Conservation (phyloP, 2,797 vertebrate species). For the Hydrocynus forskahlii region DNA sequence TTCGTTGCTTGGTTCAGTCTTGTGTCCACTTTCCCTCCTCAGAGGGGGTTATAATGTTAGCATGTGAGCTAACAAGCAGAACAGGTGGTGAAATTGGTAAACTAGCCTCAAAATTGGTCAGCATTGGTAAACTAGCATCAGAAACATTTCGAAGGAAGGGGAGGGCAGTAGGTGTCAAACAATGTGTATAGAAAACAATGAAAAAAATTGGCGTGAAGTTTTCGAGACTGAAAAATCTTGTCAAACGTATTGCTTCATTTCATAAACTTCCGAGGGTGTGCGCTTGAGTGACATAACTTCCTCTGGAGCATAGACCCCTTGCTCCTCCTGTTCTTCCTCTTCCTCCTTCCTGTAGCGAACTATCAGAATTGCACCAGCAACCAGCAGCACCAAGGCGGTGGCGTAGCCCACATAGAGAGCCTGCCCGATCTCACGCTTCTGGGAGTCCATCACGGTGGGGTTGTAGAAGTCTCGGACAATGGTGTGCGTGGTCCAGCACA, state of each 20-base stretch:
- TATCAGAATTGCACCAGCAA: not conserved
- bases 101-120: too few species aligned
- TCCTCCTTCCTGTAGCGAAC: not conserved
- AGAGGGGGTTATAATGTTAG: too few species aligned
- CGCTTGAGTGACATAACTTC: not conserved
- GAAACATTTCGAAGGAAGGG: too few species aligned
- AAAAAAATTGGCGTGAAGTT: not conserved
- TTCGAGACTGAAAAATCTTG: not conserved
- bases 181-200: not conserved
- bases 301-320: not conserved
- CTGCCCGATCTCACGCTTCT: not conserved
- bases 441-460: not conserved
- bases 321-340: not conserved
- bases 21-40: too few species aligned
- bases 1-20: too few species aligned
- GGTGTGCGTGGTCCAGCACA: not conserved
- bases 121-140: too few species aligned
- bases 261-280: not conserved
- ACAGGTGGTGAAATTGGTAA: too few species aligned
- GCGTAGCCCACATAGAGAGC: not conserved
- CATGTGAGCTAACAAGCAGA: too few species aligned
- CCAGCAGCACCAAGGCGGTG: not conserved
- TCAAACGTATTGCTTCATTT: not conserved
- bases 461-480: not conserved
- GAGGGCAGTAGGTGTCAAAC: too few species aligned